Evolutionary conservation across 2,797 vertebrate species (phyloP).

Genomic region (Sternotherus odoratus): DNA sequence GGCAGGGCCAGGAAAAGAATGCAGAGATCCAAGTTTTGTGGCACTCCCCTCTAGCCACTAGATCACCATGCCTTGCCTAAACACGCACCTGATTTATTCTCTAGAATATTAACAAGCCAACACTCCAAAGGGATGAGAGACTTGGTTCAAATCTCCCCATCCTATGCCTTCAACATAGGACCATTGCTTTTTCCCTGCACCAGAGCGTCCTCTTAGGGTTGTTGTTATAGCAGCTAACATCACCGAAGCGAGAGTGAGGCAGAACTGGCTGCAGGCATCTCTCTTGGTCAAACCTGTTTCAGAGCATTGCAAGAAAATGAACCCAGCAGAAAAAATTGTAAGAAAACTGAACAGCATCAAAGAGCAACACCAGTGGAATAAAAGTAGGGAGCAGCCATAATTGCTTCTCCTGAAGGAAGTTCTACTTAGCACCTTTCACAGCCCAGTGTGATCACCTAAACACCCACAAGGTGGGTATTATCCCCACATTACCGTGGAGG

Average conservation of each 20-base stretch:
- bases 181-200: neutral
- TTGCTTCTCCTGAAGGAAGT: neutral
- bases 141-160: neutral
- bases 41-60: neutral
- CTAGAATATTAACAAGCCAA: neutral
- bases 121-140: neutral
- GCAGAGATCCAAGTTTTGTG: neutral
- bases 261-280: neutral
- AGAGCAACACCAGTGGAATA: neutral
- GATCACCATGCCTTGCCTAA: neutral
- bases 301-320: neutral
- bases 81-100: neutral
- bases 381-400: neutral
- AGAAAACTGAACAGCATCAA: neutral
- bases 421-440: neutral
- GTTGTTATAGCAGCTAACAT: neutral
- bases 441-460: neutral
- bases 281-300: neutral
- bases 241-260: neutral
- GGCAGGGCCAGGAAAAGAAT: neutral
- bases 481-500: neutral
- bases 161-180: neutral
- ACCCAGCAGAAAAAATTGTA: accelerated
- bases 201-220: neutral
- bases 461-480: accelerated